Evolutionary conservation across 2,113 vertebrate genomes (phyloP).

Genomic region (Plestiodon gilberti): DNA sequence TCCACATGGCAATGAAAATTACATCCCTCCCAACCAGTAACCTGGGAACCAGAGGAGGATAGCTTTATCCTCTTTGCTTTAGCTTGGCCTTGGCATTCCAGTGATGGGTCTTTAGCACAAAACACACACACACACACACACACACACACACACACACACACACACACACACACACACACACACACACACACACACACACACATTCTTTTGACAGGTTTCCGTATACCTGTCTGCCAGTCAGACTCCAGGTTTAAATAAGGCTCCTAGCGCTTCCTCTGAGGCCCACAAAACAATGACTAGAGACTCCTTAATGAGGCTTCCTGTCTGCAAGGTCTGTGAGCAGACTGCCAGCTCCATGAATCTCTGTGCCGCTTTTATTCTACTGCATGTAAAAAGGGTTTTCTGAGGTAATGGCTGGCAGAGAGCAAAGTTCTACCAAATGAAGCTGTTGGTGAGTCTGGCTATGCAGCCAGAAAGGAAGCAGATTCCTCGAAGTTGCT

Average conservation of each 20-base stretch:
- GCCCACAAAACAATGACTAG: conserved; percentile 27
- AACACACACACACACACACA: not conserved
- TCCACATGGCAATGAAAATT: conserved; percentile 12
- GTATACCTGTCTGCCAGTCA: conserved; percentile 47
- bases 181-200: not conserved
- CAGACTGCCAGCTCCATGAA: not conserved
- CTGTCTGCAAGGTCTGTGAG: conserved; percentile 26
- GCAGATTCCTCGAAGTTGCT: not conserved
- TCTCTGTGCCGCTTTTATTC: conserved; percentile 50
- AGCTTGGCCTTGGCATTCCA: not conserved
- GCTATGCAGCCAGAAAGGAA: not conserved
- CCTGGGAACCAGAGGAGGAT: conserved; percentile 30
- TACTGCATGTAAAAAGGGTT: conserved; percentile 13
- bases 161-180: not conserved
- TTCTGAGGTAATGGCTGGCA: not conserved
- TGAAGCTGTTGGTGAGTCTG: not conserved
- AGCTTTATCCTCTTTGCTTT: conserved; percentile 15
- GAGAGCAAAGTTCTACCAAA: conserved; percentile 5
- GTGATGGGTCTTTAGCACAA: conserved; percentile 43
- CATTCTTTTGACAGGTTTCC: conserved; percentile 36
- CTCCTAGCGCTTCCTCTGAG: conserved; percentile 37
- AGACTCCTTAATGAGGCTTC: conserved; percentile 38
- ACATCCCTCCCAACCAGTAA: conserved; percentile 17
- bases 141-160: not conserved
- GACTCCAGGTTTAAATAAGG: conserved; percentile 40